Conservation (phyloP, 1,140 invertebrate genomes). For the Drosophila kanapiae region DNA sequence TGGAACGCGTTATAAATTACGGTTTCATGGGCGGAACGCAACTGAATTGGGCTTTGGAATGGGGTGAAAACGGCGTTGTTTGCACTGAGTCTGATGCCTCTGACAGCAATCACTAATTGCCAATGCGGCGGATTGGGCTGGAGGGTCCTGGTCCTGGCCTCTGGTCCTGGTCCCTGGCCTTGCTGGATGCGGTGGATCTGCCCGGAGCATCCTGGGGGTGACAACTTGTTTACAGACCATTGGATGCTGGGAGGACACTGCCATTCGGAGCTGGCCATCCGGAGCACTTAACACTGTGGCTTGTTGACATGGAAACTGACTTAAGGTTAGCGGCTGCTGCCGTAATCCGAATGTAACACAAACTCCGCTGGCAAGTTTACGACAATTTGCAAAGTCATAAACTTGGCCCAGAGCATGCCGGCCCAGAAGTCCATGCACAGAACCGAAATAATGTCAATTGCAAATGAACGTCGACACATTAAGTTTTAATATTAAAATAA, state of each 20-base stretch:
- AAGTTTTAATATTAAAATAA: neutral
- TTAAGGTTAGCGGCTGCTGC: constrained; percentile 59
- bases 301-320: constrained; percentile 74
- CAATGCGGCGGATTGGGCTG: constrained; percentile 37
- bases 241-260: constrained; percentile 44
- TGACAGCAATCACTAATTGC: constrained; percentile 67
- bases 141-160: constrained; percentile 4
- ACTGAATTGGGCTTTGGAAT: constrained; percentile 40
- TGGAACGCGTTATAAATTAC: constrained; percentile 51
- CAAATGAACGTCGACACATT: neutral
- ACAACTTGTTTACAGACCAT: constrained; percentile 65
- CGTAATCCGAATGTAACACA: constrained; percentile 58
- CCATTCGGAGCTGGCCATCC: constrained; percentile 37
- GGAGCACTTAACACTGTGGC: constrained; percentile 46
- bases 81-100: constrained; percentile 39
- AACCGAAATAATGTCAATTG: constrained; percentile 2
- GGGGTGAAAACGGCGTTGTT: constrained; percentile 43
- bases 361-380: constrained; percentile 71
- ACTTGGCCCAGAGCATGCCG: constrained; percentile 40
- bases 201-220: constrained; percentile 8
- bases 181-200: neutral
- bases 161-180: constrained; percentile 1
- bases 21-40: constrained; percentile 29
- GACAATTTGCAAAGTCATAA: constrained; percentile 68
- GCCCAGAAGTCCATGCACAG: constrained; percentile 16